Conservation (phyloP, 2,888 invertebrate genomes). For the Unio delphinus region DNA sequence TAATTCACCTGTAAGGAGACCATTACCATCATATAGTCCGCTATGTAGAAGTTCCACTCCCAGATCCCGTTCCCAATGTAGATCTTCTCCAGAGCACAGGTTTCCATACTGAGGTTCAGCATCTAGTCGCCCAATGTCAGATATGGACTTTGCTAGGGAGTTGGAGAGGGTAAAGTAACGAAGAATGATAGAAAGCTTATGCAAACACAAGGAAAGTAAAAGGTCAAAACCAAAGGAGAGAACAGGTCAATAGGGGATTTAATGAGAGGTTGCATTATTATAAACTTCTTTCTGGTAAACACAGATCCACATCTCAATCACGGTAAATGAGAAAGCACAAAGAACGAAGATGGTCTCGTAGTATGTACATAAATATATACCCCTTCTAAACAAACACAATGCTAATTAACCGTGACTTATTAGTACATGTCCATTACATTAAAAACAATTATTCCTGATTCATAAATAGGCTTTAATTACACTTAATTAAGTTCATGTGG, state of each 20-base stretch:
- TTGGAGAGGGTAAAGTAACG: no score
- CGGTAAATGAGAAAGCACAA: slow-evolving; percentile 21
- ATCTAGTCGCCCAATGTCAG: neutral
- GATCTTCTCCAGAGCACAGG: slow-evolving; percentile 16
- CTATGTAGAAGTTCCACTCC: slow-evolving; percentile 6
- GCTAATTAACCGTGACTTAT: no score
- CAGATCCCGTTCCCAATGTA: slow-evolving; percentile 12
- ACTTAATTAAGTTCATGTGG: no score
- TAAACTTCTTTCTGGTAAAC: no score
- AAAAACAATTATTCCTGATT: no score
- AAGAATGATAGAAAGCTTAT: no score
- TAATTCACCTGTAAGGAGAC: slow-evolving; percentile 19
- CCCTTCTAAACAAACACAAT: no score
- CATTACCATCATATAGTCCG: slow-evolving; percentile 19
- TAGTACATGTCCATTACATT: no score
- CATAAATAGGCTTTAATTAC: no score
- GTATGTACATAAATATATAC: slow-evolving; percentile 12
- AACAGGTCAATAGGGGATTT: slow-evolving; percentile 18
- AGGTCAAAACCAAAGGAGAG: slow-evolving; percentile 13
- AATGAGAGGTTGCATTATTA: slow-evolving; percentile 14
- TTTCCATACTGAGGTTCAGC: slow-evolving; percentile 11
- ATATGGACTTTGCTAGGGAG: no score
- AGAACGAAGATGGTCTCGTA: slow-evolving; percentile 11
- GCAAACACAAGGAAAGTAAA: slow-evolving; percentile 3
- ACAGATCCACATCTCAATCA: slow-evolving; percentile 3